These are phyloP conservation scores for Catalaphyllia jardinei DNA, from an alignment of 64 coral and sea anemone species.

Conservation along the genomic window DNA sequence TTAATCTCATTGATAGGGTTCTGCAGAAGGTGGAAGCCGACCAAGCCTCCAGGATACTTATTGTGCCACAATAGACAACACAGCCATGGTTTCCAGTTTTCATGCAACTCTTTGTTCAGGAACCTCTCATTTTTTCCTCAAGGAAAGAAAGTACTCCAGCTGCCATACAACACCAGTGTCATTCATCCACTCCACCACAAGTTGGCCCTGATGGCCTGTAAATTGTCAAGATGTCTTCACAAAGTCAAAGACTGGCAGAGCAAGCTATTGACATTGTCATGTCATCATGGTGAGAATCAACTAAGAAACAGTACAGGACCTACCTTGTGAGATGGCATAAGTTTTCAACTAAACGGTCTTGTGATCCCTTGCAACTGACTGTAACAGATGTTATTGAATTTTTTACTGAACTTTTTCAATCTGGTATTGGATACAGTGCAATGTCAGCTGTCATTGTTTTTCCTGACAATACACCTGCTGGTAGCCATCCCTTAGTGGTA, in stretches of 20 bases:
- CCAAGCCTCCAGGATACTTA: too few species aligned
- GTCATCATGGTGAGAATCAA: constrained; percentile 3
- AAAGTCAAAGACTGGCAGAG: constrained; percentile 9
- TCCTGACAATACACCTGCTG: too few species aligned
- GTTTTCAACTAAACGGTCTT: neutral
- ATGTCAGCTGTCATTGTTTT: too few species aligned
- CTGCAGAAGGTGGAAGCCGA: too few species aligned
- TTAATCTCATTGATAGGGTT: too few species aligned
- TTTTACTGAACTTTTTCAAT: constrained; percentile 14
- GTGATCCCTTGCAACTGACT: constrained; percentile 9
- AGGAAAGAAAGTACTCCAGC: constrained; percentile 1
- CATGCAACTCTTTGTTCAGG: too few species aligned
- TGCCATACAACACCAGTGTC: neutral
- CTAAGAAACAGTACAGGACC: constrained; percentile 12
- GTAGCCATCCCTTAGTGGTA: too few species aligned
- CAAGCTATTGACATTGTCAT: constrained; percentile 12
- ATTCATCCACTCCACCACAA: constrained; percentile 22
- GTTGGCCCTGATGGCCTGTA: neutral
- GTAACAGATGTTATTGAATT: neutral
- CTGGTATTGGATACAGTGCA: constrained; percentile 1
- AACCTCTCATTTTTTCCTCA: too few species aligned
- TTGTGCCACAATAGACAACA: too few species aligned
- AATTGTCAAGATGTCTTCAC: constrained; percentile 11
- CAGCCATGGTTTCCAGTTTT: too few species aligned
- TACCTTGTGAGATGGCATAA: neutral